Evolutionary conservation across 2,113 vertebrate genomes (phyloP).

Genomic region (Tychaedon coryphoeus): DNA sequence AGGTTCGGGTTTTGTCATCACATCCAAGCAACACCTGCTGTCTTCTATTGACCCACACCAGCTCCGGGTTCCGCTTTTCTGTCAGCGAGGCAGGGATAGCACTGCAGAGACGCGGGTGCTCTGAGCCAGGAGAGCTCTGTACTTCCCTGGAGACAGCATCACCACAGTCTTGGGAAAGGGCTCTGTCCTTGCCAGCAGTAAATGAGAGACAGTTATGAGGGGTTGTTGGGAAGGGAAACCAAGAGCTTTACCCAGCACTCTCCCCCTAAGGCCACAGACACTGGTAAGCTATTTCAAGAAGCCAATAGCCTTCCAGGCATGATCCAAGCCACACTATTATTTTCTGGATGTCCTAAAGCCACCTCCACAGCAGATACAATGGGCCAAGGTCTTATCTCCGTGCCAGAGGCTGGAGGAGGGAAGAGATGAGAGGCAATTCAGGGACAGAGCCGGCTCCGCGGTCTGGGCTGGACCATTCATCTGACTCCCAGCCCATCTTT

Average conservation of each 20-base stretch:
- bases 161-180: neutral
- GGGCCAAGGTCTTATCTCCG: neutral
- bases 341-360: slow-evolving; percentile 21
- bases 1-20: neutral
- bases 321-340: neutral
- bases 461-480: neutral
- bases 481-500: neutral
- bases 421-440: neutral
- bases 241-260: neutral
- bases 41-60: neutral
- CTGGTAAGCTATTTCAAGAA: neutral
- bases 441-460: accelerated
- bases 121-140: neutral
- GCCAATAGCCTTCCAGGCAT: neutral
- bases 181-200: neutral
- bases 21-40: neutral
- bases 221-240: neutral
- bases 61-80: accelerated
- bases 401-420: neutral
- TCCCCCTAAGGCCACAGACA: neutral
- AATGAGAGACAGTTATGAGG: neutral
- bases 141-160: neutral
- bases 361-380: neutral
- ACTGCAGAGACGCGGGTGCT: accelerated
- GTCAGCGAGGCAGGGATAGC: accelerated